Evolutionary conservation across 2,888 invertebrate species (phyloP), one percentile per base, ranked within the genome.

Genomic region (Masnerella sp.): DNA sequence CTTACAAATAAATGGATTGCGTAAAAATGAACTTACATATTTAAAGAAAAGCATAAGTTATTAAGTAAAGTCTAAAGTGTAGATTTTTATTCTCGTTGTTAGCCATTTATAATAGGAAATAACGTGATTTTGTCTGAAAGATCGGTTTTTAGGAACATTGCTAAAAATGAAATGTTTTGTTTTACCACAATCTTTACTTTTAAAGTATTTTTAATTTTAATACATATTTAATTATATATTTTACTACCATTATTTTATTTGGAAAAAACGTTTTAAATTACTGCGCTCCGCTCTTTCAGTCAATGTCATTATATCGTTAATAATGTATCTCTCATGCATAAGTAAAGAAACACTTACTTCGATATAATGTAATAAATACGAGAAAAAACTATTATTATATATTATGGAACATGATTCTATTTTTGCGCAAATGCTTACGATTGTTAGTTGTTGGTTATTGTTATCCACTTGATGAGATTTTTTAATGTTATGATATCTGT

Each of bases 381-480:
- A 71, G 43, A 28, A 73, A 59, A 36, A 58, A 61, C 49, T 67
- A 62, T 51, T 68, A 62, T 62, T 64, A 64, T 58, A 58, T 68
- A 74, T 69, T 45, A 59, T 59, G 49, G 32, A 69, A 58, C 42
- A 74, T 74, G 74, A 74, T 69, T 74, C 82, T 85, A 85, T 85
- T 85, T 85, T 85, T 83, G 84, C 83, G 85, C 84, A 84, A 85
- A 84, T 84, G 84, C 82, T 79, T 81, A 83, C 79, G 85, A 80
- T 85, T 84, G 85, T 85, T 85, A 85, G 85, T 85, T 85, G 85
- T 85, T 85, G 85, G 83, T 84, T 84, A 84, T 85, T 85, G 85
- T 85, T 85, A 85, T 85, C 80, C 83, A 85, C 81, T 84, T 84
- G 80, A 83, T 82, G 84, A 85, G 84, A 84, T 83, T 83, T 82